Percentiles rank a stretch among this genome's conserved stretches.
Evolutionary conservation across 2,888 invertebrate species (phyloP).

Genomic region (Andrena praecox): DNA sequence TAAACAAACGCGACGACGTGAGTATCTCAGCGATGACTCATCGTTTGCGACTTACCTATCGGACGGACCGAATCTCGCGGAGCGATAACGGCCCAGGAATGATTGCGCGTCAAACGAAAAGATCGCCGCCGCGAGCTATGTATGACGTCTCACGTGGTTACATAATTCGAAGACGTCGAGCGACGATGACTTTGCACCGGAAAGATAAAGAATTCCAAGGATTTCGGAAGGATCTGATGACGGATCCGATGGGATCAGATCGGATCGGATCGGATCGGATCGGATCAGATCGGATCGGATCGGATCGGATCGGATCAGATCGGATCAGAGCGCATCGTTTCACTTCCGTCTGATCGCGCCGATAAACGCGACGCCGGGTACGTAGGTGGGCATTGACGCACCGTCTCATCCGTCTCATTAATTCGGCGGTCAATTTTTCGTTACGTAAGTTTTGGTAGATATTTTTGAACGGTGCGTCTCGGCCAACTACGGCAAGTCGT

Average conservation of each 20-base stretch:
- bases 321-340: not conserved
- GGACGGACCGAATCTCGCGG: not conserved
- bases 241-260: too few relatives aligned
- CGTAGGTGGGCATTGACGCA: not conserved
- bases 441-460: constrained; percentile 36
- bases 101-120: not conserved
- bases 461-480: constrained; percentile 18
- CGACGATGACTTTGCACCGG: not conserved
- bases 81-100: constrained; percentile 15
- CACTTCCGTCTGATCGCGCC: not conserved
- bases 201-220: not conserved
- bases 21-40: constrained; percentile 40
- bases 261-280: not conserved
- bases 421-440: constrained; percentile 26
- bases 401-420: constrained; percentile 4
- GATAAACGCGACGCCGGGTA: not conserved
- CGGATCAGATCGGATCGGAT: not conserved
- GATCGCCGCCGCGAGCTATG: not conserved
- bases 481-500: constrained; percentile 19
- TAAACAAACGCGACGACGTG: constrained; percentile 15
- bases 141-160: constrained; percentile 13
- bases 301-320: not conserved
- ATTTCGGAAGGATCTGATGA: not conserved
- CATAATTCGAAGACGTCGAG: not conserved
- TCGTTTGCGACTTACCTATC: constrained; percentile 2